These are phyloP conservation scores for Leucophenga varia DNA, from an alignment of 1,140 invertebrate genomes.

Conservation along the genomic window DNA sequence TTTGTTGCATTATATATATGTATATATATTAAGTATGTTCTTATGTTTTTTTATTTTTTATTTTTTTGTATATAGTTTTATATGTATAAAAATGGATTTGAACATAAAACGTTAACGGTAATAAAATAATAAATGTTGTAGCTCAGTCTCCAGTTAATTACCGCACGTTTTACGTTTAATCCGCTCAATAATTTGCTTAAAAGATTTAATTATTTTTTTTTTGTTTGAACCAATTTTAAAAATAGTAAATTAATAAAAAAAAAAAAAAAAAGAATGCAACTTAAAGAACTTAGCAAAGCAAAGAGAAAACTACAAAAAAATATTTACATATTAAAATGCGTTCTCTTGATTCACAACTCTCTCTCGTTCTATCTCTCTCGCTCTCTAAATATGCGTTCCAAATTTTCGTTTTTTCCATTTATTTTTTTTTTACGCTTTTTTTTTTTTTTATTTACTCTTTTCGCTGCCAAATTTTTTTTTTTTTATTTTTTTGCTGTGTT, in stretches of 20 bases:
- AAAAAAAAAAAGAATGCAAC: not conserved
- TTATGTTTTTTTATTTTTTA: conserved; percentile 1
- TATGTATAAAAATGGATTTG: conserved; percentile 1
- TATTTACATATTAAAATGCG: too few species aligned
- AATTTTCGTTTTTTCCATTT: too few species aligned
- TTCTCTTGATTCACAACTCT: too few species aligned
- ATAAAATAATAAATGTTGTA: conserved; percentile 55
- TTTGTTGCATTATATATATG: conserved; percentile 1
- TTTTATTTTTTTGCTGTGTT: too few species aligned
- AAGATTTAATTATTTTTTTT: not conserved
- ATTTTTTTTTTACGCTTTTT: too few species aligned
- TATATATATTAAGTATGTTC: conserved; percentile 2
- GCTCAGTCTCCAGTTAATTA: conserved; percentile 55
- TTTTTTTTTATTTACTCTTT: too few species aligned
- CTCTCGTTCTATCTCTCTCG: too few species aligned
- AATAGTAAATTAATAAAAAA: not conserved
- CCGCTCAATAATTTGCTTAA: not conserved
- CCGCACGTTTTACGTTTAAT: conserved; percentile 27
- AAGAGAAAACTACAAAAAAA: not conserved
- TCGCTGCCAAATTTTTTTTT: too few species aligned
- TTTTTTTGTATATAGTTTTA: not conserved
- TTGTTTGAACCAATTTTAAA: not conserved
- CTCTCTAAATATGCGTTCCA: too few species aligned
- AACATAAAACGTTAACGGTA: conserved; percentile 48
- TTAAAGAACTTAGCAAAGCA: not conserved